Percentiles rank a stretch among this genome's conserved stretches.
Evolutionary conservation across 2,888 invertebrate species (phyloP).

Genomic region (Macrophya annulata): DNA sequence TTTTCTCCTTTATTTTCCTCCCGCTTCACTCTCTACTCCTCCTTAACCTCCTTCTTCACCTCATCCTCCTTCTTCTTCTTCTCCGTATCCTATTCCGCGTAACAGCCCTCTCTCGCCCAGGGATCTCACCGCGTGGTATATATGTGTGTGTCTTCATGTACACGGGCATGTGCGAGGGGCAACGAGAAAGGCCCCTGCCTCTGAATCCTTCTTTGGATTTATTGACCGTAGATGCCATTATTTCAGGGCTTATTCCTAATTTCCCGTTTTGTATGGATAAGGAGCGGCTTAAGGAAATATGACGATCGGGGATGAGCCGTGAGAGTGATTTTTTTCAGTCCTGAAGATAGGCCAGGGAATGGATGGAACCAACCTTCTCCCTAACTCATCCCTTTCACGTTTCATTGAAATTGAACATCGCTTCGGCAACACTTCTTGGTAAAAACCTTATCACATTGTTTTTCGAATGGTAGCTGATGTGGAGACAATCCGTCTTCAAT

Average conservation of each 20-base stretch:
- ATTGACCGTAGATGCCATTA: conserved; percentile 68
- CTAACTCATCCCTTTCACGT: background rate
- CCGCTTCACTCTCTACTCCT: background rate
- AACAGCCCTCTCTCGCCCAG: conserved; percentile 48
- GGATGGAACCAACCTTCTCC: background rate
- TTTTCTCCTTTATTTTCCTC: conserved; percentile 22
- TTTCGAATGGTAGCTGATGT: background rate
- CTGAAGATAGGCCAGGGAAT: background rate
- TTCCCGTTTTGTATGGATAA: conserved; percentile 56
- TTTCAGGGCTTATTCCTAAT: conserved; percentile 66
- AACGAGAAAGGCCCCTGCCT: conserved; percentile 4
- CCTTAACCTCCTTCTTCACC: background rate
- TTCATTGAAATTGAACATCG: conserved; percentile 43
- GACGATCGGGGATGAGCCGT: conserved; percentile 53
- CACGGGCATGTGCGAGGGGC: background rate
- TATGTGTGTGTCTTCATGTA: background rate
- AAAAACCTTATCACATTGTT: background rate
- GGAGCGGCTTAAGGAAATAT: conserved; percentile 48
- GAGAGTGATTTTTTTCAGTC: conserved; percentile 46
- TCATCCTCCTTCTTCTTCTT: conserved; percentile 5
- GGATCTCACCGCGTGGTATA: conserved; percentile 21
- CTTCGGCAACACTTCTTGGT: background rate
- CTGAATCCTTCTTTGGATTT: conserved; percentile 66
- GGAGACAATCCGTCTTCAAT: no score
- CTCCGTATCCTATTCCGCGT: conserved; percentile 21